These are phyloP conservation scores for Tiliacea aurago DNA, from an alignment of 2,888 invertebrate species.

Conservation along the genomic window DNA sequence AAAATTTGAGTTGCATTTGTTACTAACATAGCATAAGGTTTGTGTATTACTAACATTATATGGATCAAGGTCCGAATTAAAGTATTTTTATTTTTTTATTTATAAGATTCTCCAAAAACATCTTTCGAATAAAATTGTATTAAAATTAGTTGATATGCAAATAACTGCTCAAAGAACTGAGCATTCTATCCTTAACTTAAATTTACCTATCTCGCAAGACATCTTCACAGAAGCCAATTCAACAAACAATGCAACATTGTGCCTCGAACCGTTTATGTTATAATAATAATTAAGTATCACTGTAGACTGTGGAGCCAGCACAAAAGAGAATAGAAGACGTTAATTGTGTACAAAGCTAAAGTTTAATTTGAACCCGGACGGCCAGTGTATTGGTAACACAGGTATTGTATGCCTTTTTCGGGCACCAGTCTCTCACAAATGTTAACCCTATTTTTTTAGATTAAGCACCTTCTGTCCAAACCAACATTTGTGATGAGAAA, in stretches of 20 bases:
- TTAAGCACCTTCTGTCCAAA: no score
- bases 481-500: no score
- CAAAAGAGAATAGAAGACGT: slow-evolving; percentile 34
- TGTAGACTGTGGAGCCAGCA: slow-evolving; percentile 8
- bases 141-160: background rate
- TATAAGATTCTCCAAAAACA: background rate
- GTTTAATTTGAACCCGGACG: slow-evolving; percentile 59
- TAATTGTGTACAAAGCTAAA: slow-evolving; percentile 64
- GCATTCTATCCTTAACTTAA: background rate
- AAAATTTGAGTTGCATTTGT: no score
- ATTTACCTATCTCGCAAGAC: background rate
- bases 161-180: background rate
- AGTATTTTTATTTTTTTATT: no score
- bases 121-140: background rate
- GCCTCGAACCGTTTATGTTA: slow-evolving; percentile 23
- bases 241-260: slow-evolving; percentile 34
- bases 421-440: no score
- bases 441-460: no score
- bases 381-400: slow-evolving; percentile 45
- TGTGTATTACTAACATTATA: no score
- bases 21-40: no score
- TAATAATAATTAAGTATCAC: slow-evolving; percentile 54
- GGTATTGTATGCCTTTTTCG: no score
- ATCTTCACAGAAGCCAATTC: slow-evolving; percentile 12
- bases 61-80: no score